phyloP scores from a whole-genome alignment of 2,797 vertebrate genomes.

The Cottoperca gobio region DNA sequence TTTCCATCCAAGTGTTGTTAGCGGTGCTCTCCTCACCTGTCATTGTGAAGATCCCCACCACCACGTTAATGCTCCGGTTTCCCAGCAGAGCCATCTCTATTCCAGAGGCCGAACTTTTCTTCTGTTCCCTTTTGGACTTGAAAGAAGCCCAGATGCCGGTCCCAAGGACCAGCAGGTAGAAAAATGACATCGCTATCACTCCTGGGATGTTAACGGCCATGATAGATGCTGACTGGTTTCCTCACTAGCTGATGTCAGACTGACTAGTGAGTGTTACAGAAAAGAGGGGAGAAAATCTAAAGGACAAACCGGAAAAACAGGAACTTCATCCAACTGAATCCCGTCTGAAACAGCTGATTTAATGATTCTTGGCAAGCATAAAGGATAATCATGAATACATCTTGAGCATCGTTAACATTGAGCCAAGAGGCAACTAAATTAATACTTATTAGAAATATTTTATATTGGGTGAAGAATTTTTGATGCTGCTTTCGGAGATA shows the following conservation, averaged over 20 bases:
- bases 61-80: constrained; percentile 40
- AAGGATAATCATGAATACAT: too few relatives aligned
- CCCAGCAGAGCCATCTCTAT: constrained; percentile 61
- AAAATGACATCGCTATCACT: constrained; percentile 47
- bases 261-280: not conserved
- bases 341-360: too few relatives aligned
- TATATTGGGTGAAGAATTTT: too few relatives aligned
- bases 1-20: not conserved
- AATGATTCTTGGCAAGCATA: too few relatives aligned
- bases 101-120: constrained; percentile 29
- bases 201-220: constrained; percentile 64
- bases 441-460: too few relatives aligned
- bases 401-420: too few relatives aligned
- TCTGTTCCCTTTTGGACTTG: constrained; percentile 51
- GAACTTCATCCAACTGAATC: too few relatives aligned
- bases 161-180: constrained; percentile 62
- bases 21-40: constrained; percentile 43
- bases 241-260: not conserved
- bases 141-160: constrained; percentile 63
- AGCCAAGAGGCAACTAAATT: too few relatives aligned
- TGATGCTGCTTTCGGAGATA: too few relatives aligned
- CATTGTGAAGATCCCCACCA: constrained; percentile 63
- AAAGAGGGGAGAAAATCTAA: too few relatives aligned
- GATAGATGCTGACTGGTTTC: not conserved
- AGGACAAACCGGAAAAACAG: too few relatives aligned